These are phyloP conservation scores for Eristalis arbustorum DNA, from an alignment of 2,888 invertebrate species.

Conservation along the genomic window DNA sequence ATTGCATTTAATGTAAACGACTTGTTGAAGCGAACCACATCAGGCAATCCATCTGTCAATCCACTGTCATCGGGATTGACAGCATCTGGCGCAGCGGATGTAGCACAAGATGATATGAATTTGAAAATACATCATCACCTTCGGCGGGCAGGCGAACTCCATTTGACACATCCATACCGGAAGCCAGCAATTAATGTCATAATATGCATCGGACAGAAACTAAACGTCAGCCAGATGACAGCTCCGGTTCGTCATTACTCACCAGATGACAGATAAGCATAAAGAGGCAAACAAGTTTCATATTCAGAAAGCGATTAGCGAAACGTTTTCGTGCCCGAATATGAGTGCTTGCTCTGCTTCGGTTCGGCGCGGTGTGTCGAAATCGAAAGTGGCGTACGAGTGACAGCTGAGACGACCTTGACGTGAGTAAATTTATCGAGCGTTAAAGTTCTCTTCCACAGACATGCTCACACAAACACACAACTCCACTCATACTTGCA, in stretches of 20 bases:
- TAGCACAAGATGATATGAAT: not conserved
- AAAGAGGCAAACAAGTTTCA: conserved; percentile 41
- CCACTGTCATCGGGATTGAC: conserved; percentile 26
- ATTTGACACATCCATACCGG: conserved; percentile 28
- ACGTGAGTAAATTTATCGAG: conserved; percentile 52
- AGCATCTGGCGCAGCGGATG: not conserved
- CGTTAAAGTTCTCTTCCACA: conserved; percentile 5
- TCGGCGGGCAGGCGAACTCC: not conserved
- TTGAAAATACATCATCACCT: not conserved
- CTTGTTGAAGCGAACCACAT: conserved; percentile 26
- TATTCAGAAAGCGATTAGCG: conserved; percentile 44
- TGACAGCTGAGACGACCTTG: conserved; percentile 57
- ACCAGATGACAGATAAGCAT: conserved; percentile 42
- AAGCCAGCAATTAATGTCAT: conserved; percentile 32
- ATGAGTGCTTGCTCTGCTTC: conserved; percentile 14
- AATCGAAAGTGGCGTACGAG: conserved; percentile 53
- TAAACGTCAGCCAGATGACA: conserved; percentile 13
- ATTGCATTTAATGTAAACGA: conserved; percentile 46
- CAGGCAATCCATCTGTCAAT: conserved; percentile 32
- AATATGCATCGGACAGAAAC: not conserved
- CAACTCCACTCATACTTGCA: not conserved
- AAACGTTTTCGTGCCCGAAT: conserved; percentile 28
- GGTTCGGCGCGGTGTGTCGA: conserved; percentile 31
- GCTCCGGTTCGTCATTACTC: conserved; percentile 17
- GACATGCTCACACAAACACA: not conserved